Percentiles rank a stretch among this genome's conserved stretches.
These are phyloP conservation scores for Hydraecia micacea DNA, from an alignment of 2,888 invertebrate genomes.

Conservation along the genomic window DNA sequence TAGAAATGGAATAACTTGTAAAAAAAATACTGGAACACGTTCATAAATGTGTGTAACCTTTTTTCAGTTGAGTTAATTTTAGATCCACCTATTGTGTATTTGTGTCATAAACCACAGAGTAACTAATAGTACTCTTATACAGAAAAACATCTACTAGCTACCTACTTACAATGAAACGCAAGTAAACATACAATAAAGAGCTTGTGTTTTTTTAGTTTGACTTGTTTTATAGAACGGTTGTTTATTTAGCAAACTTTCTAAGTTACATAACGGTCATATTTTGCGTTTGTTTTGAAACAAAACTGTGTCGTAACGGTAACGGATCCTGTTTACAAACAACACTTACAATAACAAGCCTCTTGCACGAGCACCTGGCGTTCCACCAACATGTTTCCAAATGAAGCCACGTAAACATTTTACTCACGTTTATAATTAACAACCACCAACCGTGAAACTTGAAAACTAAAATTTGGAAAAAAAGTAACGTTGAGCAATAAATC, in stretches of 20 bases:
- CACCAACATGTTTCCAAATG: conserved; percentile 37
- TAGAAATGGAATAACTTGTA: conserved; percentile 26
- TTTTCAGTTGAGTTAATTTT: conserved; percentile 20
- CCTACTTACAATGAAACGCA: conserved; percentile 6
- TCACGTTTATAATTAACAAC: conserved; percentile 40
- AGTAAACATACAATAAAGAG: conserved; percentile 27
- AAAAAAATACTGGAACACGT: conserved; percentile 14
- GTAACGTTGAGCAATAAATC: not conserved
- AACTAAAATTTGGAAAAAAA: conserved; percentile 31
- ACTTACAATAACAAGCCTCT: conserved; percentile 54
- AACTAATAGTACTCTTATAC: not conserved
- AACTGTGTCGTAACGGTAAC: conserved; percentile 75
- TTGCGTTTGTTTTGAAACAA: conserved; percentile 77
- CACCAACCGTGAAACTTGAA: conserved; percentile 28
- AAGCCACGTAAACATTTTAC: conserved; percentile 43
- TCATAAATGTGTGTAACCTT: conserved; percentile 1
- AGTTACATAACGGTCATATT: conserved; percentile 77
- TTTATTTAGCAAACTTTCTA: conserved; percentile 76
- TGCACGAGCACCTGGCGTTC: conserved; percentile 22
- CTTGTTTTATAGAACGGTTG: conserved; percentile 32
- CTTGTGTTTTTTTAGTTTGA: conserved; percentile 24
- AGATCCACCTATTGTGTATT: not conserved
- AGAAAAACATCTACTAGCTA: conserved; percentile 5
- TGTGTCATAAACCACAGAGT: too few relatives aligned
- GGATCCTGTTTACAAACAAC: conserved; percentile 68